Evolutionary conservation across 2,888 invertebrate species (phyloP).

Genomic region (Pammene fasciana): DNA sequence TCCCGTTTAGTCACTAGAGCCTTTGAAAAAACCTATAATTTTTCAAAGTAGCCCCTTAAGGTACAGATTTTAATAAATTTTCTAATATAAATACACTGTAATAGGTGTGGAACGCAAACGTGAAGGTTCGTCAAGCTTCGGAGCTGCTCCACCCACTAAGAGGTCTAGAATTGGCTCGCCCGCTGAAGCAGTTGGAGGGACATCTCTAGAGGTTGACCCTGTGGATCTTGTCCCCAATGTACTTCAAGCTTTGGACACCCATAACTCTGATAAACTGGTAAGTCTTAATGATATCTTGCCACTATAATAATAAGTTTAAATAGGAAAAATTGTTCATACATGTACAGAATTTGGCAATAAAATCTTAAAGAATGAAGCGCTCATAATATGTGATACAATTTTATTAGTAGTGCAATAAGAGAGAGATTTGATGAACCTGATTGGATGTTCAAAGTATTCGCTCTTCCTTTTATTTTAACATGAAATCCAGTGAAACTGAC

Average conservation of each 20-base stretch:
- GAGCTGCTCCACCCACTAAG: slow-evolving; percentile 82
- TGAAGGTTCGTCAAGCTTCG: slow-evolving; percentile 82
- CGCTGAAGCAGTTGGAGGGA: slow-evolving; percentile 71
- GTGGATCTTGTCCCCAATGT: slow-evolving; percentile 90
- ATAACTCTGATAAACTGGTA: slow-evolving; percentile 91
- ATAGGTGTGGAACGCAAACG: slow-evolving; percentile 87
- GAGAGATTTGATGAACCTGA: too few relatives aligned
- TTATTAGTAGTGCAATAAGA: too few relatives aligned
- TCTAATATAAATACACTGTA: slow-evolving; percentile 14
- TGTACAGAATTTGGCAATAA: too few relatives aligned
- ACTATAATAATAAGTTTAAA: not conserved
- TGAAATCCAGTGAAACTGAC: not conserved
- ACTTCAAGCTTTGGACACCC: slow-evolving; percentile 88
- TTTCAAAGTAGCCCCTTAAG: too few relatives aligned
- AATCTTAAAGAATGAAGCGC: too few relatives aligned
- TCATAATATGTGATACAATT: too few relatives aligned
- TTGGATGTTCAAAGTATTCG: too few relatives aligned
- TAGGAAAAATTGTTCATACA: too few relatives aligned
- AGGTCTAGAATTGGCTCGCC: slow-evolving; percentile 75
- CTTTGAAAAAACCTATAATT: too few relatives aligned
- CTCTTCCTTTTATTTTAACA: not conserved
- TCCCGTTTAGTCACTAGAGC: too few relatives aligned
- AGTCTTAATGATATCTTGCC: too few relatives aligned
- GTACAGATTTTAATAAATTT: too few relatives aligned
- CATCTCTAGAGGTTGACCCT: slow-evolving; percentile 91